Evolutionary conservation across 2,113 vertebrate genomes (phyloP), one percentile per base, ranked within the genome.

Genomic region (Tauraco erythrolophus): DNA sequence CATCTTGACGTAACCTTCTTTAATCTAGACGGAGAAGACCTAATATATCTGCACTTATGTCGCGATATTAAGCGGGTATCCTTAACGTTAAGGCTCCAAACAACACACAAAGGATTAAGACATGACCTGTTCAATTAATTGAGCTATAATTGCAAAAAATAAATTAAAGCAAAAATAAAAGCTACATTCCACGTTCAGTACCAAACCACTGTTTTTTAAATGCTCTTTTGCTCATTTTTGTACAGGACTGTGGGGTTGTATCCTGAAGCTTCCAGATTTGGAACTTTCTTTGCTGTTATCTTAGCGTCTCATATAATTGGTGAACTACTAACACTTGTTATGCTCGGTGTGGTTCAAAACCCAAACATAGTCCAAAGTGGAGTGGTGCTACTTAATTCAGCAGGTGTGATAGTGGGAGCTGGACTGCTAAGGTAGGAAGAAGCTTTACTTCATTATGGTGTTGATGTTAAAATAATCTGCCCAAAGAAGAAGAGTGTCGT

Each of bases 301-400:
- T 93, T 99, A 86, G 99, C 98, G 0, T 99, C 99, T 17, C 99
- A 99, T 85, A 76, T 99, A 45, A 97, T 98, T 80, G 99, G 99
- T 86, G 99, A 99, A 98, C 94, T 99, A 46, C 94, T 99, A 62
- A 99, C 99, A 9, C 98, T 99, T 54, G 98, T 98, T 69, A n/a
- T 99, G 7, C 98, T 99, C n/a, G 99, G 99, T 2, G 57, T 99
- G 31, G 97, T 99, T 91, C 99, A 99, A 88, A 98, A 99, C 92
- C 98, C 99, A 39, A 98, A 99, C 75, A 98, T 99, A 93, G 98
- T 99, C 89, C 99, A 99, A 96, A 99, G 98, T 6, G 97, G 98
- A 3, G 98, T 99, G 96, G 98, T 99, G 65, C 97, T 99, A 69
- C 98, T 99, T 71, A 99, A 98, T 89, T 98, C 99, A 31, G 98